Evolutionary conservation across 1,140 invertebrate species (phyloP).

Genomic region (Hormaphis cornu): DNA sequence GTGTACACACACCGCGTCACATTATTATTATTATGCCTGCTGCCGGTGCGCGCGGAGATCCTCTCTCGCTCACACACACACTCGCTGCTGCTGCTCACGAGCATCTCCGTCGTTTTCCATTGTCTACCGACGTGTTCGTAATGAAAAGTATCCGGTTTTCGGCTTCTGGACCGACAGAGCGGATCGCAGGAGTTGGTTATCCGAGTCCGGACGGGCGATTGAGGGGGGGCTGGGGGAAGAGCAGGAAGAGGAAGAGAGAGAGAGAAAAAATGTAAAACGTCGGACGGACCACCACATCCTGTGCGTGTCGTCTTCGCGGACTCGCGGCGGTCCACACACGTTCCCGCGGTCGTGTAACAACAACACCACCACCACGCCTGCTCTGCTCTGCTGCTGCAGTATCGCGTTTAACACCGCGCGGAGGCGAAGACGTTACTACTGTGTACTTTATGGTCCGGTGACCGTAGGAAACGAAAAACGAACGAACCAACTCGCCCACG

Average conservation of each 20-base stretch:
- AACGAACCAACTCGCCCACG: too few species aligned
- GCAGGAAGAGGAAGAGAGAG: neutral
- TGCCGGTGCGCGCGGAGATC: neutral
- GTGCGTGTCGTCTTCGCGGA: neutral
- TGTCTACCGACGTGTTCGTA: constrained; percentile 29
- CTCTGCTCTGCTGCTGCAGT: too few species aligned
- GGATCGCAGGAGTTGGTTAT: neutral
- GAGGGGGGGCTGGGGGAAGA: neutral
- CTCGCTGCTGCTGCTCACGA: too few species aligned
- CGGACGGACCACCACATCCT: constrained; percentile 28
- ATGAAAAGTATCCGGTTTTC: constrained; percentile 33
- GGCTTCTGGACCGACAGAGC: constrained; percentile 17
- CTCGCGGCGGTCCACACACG: neutral
- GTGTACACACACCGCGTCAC: too few species aligned
- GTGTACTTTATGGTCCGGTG: too few species aligned
- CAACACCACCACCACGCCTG: too few species aligned
- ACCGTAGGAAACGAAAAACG: too few species aligned
- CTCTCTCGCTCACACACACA: neutral
- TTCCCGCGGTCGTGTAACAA: constrained; percentile 7
- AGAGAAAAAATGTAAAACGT: neutral
- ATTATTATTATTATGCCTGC: too few species aligned
- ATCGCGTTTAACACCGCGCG: too few species aligned
- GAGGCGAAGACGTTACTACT: too few species aligned
- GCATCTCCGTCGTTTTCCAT: neutral
- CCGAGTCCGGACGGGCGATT: neutral